Conservation (phyloP, 1,140 invertebrate species). For the Mesaphorura yosii region DNA sequence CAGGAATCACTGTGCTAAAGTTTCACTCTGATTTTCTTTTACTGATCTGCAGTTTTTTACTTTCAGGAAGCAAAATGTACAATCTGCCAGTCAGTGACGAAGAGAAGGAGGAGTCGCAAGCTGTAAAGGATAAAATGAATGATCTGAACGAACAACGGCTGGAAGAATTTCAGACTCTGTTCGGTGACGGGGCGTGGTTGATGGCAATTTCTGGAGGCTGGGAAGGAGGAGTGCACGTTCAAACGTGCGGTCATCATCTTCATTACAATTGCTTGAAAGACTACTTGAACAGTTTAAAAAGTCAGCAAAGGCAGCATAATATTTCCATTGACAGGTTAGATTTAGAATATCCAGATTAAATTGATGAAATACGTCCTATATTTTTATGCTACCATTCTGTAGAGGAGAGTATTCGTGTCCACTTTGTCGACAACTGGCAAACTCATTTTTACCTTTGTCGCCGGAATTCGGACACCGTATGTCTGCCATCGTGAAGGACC, state of each 20-base stretch:
- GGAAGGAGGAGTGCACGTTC: constrained; percentile 69
- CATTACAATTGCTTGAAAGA: constrained; percentile 78
- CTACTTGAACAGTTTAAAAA: constrained; percentile 69
- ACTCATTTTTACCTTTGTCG: constrained; percentile 77
- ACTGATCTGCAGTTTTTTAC: background rate
- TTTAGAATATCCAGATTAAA: constrained; percentile 6
- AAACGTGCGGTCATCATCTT: constrained; percentile 90
- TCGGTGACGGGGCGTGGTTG: constrained; percentile 65
- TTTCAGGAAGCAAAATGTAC: background rate
- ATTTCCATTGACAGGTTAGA: constrained; percentile 53
- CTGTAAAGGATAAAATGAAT: constrained; percentile 43
- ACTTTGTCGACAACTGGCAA: constrained; percentile 82
- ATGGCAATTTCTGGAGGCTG: constrained; percentile 67
- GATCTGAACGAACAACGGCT: constrained; percentile 54
- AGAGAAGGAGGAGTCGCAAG: constrained; percentile 42
- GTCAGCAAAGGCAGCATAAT: constrained; percentile 58
- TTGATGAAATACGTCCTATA: constrained; percentile 11
- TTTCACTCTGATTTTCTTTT: too few species aligned
- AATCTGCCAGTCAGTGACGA: constrained; percentile 54
- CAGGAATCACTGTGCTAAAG: too few species aligned
- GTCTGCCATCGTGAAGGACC: constrained; percentile 47
- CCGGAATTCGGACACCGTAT: constrained; percentile 58
- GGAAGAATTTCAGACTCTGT: constrained; percentile 56
- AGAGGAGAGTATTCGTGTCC: constrained; percentile 87
- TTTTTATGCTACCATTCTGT: constrained; percentile 28